A percentile compares a stretch with the other conserved stretches of the same genome.
These are phyloP conservation scores for Magallana angulata DNA, from an alignment of 1,140 invertebrate genomes.

Conservation along the genomic window DNA sequence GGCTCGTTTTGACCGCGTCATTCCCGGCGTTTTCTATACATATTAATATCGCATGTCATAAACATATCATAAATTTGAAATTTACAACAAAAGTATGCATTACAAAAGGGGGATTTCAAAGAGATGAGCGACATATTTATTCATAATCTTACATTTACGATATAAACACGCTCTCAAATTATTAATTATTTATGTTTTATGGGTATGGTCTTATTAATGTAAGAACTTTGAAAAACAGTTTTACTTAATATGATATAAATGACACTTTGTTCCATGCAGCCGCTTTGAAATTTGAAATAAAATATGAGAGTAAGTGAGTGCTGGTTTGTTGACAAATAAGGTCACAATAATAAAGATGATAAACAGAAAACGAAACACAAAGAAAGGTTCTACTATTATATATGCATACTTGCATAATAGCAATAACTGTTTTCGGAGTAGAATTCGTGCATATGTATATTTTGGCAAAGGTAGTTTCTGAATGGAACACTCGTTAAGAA, in stretches of 20 bases:
- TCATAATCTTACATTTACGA: not conserved
- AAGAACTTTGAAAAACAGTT: not conserved
- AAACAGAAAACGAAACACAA: no score
- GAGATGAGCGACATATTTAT: not conserved
- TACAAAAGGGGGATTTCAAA: not conserved
- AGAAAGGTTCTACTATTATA: no score
- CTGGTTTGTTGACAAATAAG: not conserved
- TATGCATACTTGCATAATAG: no score
- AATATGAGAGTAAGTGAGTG: slow-evolving; percentile 1
- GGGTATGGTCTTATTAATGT: slow-evolving; percentile 12
- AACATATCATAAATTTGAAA: slow-evolving; percentile 14
- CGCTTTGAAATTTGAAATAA: not conserved
- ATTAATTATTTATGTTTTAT: slow-evolving; percentile 30
- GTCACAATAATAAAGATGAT: not conserved
- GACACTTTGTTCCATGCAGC: not conserved
- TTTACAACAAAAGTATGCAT: slow-evolving; percentile 1
- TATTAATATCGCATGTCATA: slow-evolving; percentile 13
- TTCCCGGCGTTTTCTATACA: not conserved
- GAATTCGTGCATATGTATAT: no score
- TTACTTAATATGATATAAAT: slow-evolving; percentile 28
- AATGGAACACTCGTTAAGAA: no score
- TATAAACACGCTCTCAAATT: slow-evolving; percentile 20
- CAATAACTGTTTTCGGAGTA: no score
- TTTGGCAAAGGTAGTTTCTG: no score
- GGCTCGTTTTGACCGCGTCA: slow-evolving; percentile 1